Percentiles rank a stretch among this genome's conserved stretches.
phyloP scores from a whole-genome alignment of 2,888 invertebrate genomes.

The Drosophila hamatofila region DNA sequence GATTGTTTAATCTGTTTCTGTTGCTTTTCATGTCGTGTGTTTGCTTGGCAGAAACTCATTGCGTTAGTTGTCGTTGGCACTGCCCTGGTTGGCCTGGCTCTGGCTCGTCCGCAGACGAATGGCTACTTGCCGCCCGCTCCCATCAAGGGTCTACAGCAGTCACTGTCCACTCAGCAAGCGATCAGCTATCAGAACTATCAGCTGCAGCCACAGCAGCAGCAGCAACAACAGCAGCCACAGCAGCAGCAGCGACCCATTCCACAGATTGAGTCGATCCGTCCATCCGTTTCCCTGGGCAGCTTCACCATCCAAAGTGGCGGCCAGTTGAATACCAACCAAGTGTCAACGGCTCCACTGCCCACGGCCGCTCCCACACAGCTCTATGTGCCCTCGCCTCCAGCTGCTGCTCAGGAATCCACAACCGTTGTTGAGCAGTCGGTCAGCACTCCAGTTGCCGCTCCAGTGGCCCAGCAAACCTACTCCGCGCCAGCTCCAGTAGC shows the following conservation, averaged over 20 bases:
- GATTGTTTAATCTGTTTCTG: slow-evolving; percentile 8
- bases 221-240: background rate
- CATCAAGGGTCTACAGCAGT: slow-evolving; percentile 26
- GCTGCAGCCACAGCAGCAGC: slow-evolving; percentile 29
- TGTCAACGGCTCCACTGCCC: slow-evolving; percentile 9
- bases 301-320: slow-evolving; percentile 60
- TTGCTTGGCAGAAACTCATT: slow-evolving; percentile 65
- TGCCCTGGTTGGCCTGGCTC: slow-evolving; percentile 48
- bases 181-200: slow-evolving; percentile 39
- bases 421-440: slow-evolving; percentile 31
- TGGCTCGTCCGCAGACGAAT: slow-evolving; percentile 60
- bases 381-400: slow-evolving; percentile 30
- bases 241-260: slow-evolving; percentile 40
- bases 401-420: slow-evolving; percentile 36
- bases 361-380: slow-evolving; percentile 44
- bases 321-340: background rate
- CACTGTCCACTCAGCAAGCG: slow-evolving; percentile 27
- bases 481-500: slow-evolving; percentile 39
- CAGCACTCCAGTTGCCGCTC: slow-evolving; percentile 30
- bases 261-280: slow-evolving; percentile 69
- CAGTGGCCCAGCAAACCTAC: slow-evolving; percentile 34
- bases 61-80: slow-evolving; percentile 45
- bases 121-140: slow-evolving; percentile 66
- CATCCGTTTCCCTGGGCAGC: slow-evolving; percentile 73
- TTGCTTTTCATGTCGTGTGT: slow-evolving; percentile 16